phyloP scores from a whole-genome alignment of 1,140 invertebrate genomes.

The Papilio glaucus region DNA sequence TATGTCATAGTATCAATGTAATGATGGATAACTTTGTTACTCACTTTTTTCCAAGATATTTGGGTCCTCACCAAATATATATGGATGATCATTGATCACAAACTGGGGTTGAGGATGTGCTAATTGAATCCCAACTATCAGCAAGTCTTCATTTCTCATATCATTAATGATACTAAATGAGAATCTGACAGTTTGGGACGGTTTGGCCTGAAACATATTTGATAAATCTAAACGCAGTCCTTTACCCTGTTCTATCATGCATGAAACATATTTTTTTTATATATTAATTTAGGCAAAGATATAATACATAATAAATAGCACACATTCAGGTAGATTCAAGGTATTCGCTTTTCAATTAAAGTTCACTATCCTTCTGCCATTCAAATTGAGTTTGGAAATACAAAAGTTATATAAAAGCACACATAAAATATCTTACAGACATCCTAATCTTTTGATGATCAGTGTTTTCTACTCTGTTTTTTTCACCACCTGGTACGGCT shows the following conservation, averaged over 20 bases:
- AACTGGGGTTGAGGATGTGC: slow-evolving; percentile 66
- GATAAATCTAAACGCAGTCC: background rate
- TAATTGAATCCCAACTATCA: slow-evolving; percentile 58
- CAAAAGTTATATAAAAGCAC: too few relatives aligned
- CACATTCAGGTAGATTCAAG: too few relatives aligned
- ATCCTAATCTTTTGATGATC: slow-evolving; percentile 58
- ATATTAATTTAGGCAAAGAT: background rate
- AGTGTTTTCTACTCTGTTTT: slow-evolving; percentile 44
- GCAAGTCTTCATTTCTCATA: slow-evolving; percentile 58
- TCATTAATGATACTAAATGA: slow-evolving; percentile 59
- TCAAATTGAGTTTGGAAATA: too few relatives aligned
- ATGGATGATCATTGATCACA: slow-evolving; percentile 53
- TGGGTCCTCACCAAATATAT: slow-evolving; percentile 54
- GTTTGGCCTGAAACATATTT: slow-evolving; percentile 57
- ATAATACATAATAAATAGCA: background rate
- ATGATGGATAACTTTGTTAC: slow-evolving; percentile 23
- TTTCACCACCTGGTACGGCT: slow-evolving; percentile 26
- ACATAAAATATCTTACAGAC: slow-evolving; percentile 53
- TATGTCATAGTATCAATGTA: background rate
- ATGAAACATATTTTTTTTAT: background rate
- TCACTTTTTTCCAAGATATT: slow-evolving; percentile 54
- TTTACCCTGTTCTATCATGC: background rate
- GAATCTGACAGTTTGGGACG: slow-evolving; percentile 55
- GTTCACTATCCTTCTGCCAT: too few relatives aligned
- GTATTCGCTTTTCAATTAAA: too few relatives aligned